Conservation (phyloP, 2,113 vertebrate genomes). For the Piprites chloris region DNA sequence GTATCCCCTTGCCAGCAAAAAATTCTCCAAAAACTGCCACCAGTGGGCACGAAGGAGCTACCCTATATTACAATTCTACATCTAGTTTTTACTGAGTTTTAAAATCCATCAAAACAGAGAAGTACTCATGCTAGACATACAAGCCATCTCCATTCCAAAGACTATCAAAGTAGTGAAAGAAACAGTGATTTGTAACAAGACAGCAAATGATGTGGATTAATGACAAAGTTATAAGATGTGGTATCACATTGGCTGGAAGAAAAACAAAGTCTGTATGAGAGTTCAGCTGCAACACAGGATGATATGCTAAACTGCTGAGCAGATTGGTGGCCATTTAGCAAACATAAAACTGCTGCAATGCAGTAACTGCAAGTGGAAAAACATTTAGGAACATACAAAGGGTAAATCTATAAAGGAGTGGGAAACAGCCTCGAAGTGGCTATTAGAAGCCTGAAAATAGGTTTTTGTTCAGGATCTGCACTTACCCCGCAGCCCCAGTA, state of each 20-base stretch:
- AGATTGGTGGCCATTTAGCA: conserved; percentile 75
- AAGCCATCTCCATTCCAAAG: conserved; percentile 78
- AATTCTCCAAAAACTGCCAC: not conserved
- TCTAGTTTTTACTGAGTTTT: conserved; percentile 30
- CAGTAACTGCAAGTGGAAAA: conserved; percentile 73
- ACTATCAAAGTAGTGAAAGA: conserved; percentile 67
- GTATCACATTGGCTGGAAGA: conserved; percentile 68
- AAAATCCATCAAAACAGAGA: conserved; percentile 15
- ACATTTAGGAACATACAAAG: conserved; percentile 77
- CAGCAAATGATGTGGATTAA: conserved; percentile 77
- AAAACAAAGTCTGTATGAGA: conserved; percentile 73
- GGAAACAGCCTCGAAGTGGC: conserved; percentile 71
- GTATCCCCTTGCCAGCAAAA: conserved; percentile 2
- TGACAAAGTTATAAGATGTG: conserved; percentile 71
- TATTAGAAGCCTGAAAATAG: conserved; percentile 72
- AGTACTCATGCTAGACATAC: conserved; percentile 77
- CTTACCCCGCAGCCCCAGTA: conserved; percentile 90
- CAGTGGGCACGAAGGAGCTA: conserved; percentile 10
- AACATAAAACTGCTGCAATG: conserved; percentile 75
- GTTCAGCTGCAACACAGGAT: conserved; percentile 79
- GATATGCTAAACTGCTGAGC: conserved; percentile 75
- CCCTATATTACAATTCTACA: not conserved
- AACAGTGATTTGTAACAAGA: conserved; percentile 67
- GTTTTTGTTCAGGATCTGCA: conserved; percentile 74
- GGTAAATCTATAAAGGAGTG: conserved; percentile 63